Base-by-base conservation (phyloP, 2,888 invertebrate genomes). In the Cryptophagus acutangulus region DNA sequence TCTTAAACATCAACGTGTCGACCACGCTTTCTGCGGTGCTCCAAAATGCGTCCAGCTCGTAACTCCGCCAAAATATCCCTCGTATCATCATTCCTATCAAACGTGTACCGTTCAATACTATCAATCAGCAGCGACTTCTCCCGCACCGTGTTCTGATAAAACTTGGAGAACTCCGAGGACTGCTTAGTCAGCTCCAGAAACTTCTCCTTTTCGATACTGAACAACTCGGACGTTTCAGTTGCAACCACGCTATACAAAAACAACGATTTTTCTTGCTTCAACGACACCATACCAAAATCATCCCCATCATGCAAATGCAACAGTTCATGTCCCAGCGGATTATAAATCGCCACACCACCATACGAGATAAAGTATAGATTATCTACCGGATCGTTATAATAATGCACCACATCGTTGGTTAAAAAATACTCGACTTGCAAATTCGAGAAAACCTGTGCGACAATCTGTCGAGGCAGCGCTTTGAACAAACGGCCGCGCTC, bases 61-160 rank as follows among this genome's bases (percentile, higher is more conserved):
- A 31, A 31, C 15, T 31, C n/a, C 4, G 31, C 8, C 31, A 31
- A 31, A 16, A 31, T 15, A 31, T 31, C 15, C 4, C 3, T 12
- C n/a, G n/a, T n/a, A n/a, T n/a, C n/a, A n/a, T n/a, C n/a, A n/a
- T n/a, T n/a, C n/a, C n/a, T n/a, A n/a, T n/a, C n/a, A n/a, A n/a
- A n/a, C n/a, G n/a, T n/a, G n/a, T n/a, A n/a, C n/a, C n/a, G n/a
- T n/a, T n/a, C n/a, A n/a, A n/a, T n/a, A n/a, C n/a, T n/a, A n/a
- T n/a, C n/a, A n/a, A n/a, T n/a, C n/a, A n/a, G n/a, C n/a, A n/a
- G n/a, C n/a, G n/a, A n/a, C n/a, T n/a, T n/a, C n/a, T n/a, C n/a
- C n/a, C n/a, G n/a, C n/a, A n/a, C n/a, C n/a, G n/a, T n/a, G n/a
- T n/a, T n/a, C n/a, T n/a, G n/a, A n/a, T n/a, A n/a, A n/a, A n/a